Percentiles rank a stretch among this genome's conserved stretches.
phyloP scores from a whole-genome alignment of 2,113 vertebrate genomes.

The Emydocephalus ijimae region DNA sequence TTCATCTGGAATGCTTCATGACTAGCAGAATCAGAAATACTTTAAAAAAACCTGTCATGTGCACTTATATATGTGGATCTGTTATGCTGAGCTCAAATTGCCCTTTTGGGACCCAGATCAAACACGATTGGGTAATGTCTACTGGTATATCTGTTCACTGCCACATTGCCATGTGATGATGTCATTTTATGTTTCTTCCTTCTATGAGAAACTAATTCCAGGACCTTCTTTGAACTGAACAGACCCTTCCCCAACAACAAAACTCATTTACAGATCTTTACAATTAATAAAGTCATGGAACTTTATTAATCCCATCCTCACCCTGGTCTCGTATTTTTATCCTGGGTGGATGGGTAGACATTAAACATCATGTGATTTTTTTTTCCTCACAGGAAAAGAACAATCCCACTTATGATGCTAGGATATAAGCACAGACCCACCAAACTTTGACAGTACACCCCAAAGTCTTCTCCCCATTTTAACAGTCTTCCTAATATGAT shows the following conservation, averaged over 20 bases:
- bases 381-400: neutral
- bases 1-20: neutral
- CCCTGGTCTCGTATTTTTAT: neutral
- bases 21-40: neutral
- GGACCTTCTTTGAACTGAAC: neutral
- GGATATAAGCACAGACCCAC: neutral
- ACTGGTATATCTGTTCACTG: neutral
- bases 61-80: neutral
- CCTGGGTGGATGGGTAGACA: neutral
- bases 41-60: neutral
- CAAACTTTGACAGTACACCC: neutral
- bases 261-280: neutral
- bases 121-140: neutral
- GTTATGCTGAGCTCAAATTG: neutral
- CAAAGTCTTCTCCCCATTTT: neutral
- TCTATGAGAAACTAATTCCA: neutral
- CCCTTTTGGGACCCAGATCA: neutral
- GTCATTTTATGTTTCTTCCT: constrained; percentile 22
- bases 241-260: neutral
- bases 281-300: neutral
- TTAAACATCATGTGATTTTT: neutral
- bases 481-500: neutral
- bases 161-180: neutral
- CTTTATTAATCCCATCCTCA: neutral
- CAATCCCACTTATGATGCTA: neutral